Conservation (phyloP, 2,888 invertebrate genomes). For the Napeogenes inachia region DNA sequence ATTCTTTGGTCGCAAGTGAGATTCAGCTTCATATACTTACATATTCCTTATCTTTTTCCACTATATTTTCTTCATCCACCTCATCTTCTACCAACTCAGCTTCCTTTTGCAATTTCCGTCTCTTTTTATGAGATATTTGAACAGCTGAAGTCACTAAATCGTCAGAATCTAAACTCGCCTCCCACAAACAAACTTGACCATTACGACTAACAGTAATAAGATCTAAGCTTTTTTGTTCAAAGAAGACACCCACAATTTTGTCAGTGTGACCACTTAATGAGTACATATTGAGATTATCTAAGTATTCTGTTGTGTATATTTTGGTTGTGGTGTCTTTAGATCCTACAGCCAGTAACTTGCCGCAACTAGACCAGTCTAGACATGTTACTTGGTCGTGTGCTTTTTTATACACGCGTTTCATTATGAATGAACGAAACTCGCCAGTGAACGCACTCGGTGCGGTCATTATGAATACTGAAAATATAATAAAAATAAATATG, state of each 20-base stretch:
- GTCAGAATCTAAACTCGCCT: constrained; percentile 85
- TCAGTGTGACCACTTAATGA: constrained; percentile 91
- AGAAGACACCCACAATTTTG: constrained; percentile 89
- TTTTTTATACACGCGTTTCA: constrained; percentile 89
- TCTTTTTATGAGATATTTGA: constrained; percentile 72
- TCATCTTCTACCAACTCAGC: constrained; percentile 83
- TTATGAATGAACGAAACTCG: constrained; percentile 91
- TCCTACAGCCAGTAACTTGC: constrained; percentile 91
- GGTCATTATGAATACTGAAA: constrained; percentile 88
- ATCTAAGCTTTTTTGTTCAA: constrained; percentile 91
- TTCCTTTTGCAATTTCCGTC: constrained; percentile 54
- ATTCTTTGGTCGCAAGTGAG: too few species aligned
- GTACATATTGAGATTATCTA: constrained; percentile 85
- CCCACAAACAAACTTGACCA: constrained; percentile 92
- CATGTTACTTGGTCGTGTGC: constrained; percentile 90
- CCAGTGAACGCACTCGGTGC: constrained; percentile 88
- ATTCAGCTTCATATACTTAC: constrained; percentile 41
- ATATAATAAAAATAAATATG: not conserved
- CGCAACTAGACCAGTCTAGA: constrained; percentile 95
- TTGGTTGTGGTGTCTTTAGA: constrained; percentile 93
- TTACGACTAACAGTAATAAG: constrained; percentile 89
- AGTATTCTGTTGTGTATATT: constrained; percentile 86
- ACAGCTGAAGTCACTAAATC: constrained; percentile 78
- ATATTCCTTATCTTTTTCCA: constrained; percentile 75
- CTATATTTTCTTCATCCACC: constrained; percentile 75